Percentiles rank a stretch among this genome's conserved stretches.
phyloP scores from a whole-genome alignment of 2,888 invertebrate genomes.

The Archips xylosteana region DNA sequence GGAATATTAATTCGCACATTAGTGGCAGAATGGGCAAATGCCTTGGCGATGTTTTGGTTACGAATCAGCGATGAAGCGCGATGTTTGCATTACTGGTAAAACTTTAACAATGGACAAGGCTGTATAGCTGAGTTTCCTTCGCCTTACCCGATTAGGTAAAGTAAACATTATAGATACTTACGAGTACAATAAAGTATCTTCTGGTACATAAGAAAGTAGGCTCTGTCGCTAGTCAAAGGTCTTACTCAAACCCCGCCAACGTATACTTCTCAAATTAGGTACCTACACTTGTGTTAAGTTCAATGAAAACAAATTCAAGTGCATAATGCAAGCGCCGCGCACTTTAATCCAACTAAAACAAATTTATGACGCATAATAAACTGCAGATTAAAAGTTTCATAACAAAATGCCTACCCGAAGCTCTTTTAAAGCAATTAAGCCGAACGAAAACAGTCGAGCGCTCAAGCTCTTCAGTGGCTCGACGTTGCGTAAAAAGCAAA shows the following conservation, averaged over 20 bases:
- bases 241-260: background rate
- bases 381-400: conserved; percentile 46
- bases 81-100: background rate
- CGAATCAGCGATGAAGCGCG: background rate
- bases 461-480: conserved; percentile 39
- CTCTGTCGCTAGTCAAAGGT: background rate
- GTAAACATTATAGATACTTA: background rate
- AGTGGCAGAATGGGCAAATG: conserved; percentile 6
- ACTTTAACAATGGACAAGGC: background rate
- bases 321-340: conserved; percentile 3
- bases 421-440: conserved; percentile 51
- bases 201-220: too few species aligned
- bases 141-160: background rate
- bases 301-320: background rate
- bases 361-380: conserved; percentile 40
- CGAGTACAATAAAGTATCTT: too few species aligned
- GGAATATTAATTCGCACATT: conserved; percentile 34
- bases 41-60: conserved; percentile 14
- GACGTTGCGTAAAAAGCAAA: conserved; percentile 61
- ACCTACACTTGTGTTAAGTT: background rate
- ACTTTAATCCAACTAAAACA: conserved; percentile 32
- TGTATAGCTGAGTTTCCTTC: background rate
- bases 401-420: conserved; percentile 36
- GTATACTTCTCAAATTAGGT: background rate
- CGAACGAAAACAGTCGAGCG: conserved; percentile 49